Evolutionary conservation across 1,140 invertebrate genomes (phyloP).

Genomic region (Pectinophora gossypiella): DNA sequence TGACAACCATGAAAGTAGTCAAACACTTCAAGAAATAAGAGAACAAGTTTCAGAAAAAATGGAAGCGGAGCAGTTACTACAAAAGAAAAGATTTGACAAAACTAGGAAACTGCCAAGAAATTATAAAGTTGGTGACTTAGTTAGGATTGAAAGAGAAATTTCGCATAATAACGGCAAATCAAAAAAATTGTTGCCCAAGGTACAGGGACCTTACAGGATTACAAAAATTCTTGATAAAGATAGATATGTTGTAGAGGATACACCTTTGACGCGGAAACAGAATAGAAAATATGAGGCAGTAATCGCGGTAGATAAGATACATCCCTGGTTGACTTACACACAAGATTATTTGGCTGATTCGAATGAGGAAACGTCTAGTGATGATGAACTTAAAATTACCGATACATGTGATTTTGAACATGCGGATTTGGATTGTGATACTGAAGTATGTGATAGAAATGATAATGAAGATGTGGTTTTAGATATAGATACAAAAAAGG

Average conservation of each 20-base stretch:
- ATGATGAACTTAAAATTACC: too few relatives aligned
- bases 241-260: constrained; percentile 1
- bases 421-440: too few relatives aligned
- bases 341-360: too few relatives aligned
- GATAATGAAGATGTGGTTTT: too few relatives aligned
- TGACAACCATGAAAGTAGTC: too few relatives aligned
- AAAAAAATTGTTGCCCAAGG: not conserved
- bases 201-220: not conserved
- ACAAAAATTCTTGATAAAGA: constrained; percentile 7
- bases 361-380: too few relatives aligned
- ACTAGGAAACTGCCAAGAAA: not conserved
- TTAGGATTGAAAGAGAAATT: not conserved
- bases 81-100: not conserved
- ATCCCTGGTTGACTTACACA: not conserved
- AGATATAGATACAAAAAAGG: too few relatives aligned
- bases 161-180: not conserved
- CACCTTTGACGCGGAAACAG: not conserved
- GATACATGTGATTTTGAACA: too few relatives aligned
- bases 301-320: not conserved
- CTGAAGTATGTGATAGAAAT: too few relatives aligned
- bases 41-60: not conserved
- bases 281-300: not conserved
- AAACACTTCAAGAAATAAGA: too few relatives aligned
- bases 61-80: not conserved
- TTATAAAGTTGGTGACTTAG: constrained; percentile 2